A percentile compares a stretch with the other conserved stretches of the same genome.
phyloP scores from a whole-genome alignment of 1,140 invertebrate genomes.

The Rhagoletis zephyria region DNA sequence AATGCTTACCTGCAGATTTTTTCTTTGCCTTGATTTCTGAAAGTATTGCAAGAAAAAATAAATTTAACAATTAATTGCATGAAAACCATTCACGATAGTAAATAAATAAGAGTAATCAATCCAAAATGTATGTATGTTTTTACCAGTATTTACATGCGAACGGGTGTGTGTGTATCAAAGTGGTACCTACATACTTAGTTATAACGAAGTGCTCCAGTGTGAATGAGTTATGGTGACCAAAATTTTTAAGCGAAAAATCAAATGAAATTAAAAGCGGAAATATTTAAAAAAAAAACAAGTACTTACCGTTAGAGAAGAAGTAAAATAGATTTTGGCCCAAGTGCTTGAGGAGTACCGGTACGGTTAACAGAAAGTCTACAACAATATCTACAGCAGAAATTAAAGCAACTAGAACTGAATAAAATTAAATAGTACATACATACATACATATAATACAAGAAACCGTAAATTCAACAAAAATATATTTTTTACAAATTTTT shows the following conservation, averaged over 20 bases:
- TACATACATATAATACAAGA: slow-evolving; percentile 1
- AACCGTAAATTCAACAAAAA: background rate
- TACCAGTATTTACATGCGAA: too few species aligned
- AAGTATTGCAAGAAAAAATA: slow-evolving; percentile 68
- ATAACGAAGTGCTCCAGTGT: background rate
- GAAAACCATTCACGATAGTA: too few species aligned
- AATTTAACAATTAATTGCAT: too few species aligned
- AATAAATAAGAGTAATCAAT: too few species aligned
- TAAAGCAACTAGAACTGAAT: slow-evolving; percentile 46
- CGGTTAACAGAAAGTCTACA: slow-evolving; percentile 16
- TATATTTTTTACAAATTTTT: background rate
- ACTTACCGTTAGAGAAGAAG: slow-evolving; percentile 14
- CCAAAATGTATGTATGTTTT: too few species aligned
- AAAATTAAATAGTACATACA: slow-evolving; percentile 26
- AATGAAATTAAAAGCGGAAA: background rate
- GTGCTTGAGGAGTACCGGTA: background rate
- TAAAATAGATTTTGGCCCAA: background rate
- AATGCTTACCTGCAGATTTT: slow-evolving; percentile 79
- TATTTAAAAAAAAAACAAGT: background rate
- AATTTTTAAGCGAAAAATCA: background rate
- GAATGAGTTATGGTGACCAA: background rate
- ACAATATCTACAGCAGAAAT: slow-evolving; percentile 43
- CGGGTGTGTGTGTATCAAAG: too few species aligned
- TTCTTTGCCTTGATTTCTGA: slow-evolving; percentile 83
- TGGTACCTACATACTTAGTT: background rate